A percentile compares a stretch with the other conserved stretches of the same genome.
These are phyloP conservation scores for Gasteruption jaculator DNA, from an alignment of 2,888 invertebrate genomes.

Conservation along the genomic window DNA sequence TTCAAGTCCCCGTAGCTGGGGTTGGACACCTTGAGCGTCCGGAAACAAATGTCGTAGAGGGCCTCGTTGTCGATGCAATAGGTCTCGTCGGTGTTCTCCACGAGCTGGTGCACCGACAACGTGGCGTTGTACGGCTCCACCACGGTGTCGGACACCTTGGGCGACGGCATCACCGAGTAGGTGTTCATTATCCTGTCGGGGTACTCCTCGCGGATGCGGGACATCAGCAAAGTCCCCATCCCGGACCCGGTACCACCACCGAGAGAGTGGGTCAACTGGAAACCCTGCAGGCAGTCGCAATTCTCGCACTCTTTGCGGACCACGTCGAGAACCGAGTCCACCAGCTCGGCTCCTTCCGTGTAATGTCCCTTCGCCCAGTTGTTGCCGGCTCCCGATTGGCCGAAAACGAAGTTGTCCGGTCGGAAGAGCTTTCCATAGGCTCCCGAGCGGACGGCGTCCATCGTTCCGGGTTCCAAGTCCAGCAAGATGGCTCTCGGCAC, in stretches of 20 bases:
- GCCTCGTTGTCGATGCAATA: conserved; percentile 93
- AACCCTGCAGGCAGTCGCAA: conserved; percentile 87
- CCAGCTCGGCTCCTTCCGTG: conserved; percentile 85
- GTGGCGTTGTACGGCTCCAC: conserved; percentile 93
- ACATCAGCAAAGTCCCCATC: conserved; percentile 78
- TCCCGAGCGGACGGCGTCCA: conserved; percentile 66
- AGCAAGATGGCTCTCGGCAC: conserved; percentile 63
- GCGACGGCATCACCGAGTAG: conserved; percentile 73
- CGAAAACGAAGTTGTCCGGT: conserved; percentile 65
- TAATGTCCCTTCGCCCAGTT: conserved; percentile 78
- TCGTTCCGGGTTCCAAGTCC: conserved; percentile 67
- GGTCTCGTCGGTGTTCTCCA: conserved; percentile 90
- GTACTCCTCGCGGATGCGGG: conserved; percentile 86
- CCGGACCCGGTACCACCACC: conserved; percentile 77
- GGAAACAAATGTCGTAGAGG: conserved; percentile 89
- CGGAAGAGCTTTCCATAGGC: conserved; percentile 63
- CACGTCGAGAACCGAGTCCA: conserved; percentile 79
- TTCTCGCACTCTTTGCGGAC: conserved; percentile 85
- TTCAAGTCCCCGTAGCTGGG: conserved; percentile 93
- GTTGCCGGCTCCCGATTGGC: conserved; percentile 52
- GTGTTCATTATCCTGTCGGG: conserved; percentile 79
- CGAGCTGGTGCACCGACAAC: conserved; percentile 82
- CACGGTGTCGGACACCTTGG: conserved; percentile 87
- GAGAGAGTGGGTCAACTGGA: conserved; percentile 79
- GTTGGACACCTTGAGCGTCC: conserved; percentile 82